Base-by-base conservation (phyloP, 2,888 invertebrate genomes). In the Alentia gelatinosa region DNA sequence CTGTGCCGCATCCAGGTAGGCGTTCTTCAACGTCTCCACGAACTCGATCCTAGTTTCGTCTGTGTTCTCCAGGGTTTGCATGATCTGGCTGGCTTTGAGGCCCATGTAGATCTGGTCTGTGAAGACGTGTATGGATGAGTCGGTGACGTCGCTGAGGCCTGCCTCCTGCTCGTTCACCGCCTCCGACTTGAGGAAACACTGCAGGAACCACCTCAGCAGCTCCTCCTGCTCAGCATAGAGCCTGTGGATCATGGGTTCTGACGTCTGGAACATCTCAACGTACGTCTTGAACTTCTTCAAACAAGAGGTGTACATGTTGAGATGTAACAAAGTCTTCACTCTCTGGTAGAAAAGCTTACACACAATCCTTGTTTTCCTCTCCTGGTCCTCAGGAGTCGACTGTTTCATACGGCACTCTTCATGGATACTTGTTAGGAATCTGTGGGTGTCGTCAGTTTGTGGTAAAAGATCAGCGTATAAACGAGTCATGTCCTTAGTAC, bases 131-230 rank as follows among this genome's bases (percentile, higher is more conserved):
- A 40, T 4, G n/a, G 40, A 40, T 9, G n/a, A 40, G 40, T 84
- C 84, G 9, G 9, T 84, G 26, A 84, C 42, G 9, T 84, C 26
- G n/a, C 5, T 26, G 12, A 26, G 9, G 37, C 33, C 37, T 12
- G 7, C 19, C n/a, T 30, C 5, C 5, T 5, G 7, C 42, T 40
- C n/a, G 12, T 84, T 84, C 84, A 89, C 63, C 9, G 9, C 56
- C 37, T 89, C 89, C 5, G 89, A 4, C 56, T 89, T 89, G 26
- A 89, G 30, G 35, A 89, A 56, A 30, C 89, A 89, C 63, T 47
- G 56, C 3, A 89, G 89, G 37, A 83, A 83, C 35, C 39, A 37
- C 23, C 9, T 33, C 23, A 83, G 83, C 4, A 83, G 33, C 37
- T 15, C 83, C 83, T 26, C 5, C 33, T 83, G 83, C n/a, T 83